Conservation (phyloP, 23 tunicate genomes). For the Halocynthia aurantium region DNA sequence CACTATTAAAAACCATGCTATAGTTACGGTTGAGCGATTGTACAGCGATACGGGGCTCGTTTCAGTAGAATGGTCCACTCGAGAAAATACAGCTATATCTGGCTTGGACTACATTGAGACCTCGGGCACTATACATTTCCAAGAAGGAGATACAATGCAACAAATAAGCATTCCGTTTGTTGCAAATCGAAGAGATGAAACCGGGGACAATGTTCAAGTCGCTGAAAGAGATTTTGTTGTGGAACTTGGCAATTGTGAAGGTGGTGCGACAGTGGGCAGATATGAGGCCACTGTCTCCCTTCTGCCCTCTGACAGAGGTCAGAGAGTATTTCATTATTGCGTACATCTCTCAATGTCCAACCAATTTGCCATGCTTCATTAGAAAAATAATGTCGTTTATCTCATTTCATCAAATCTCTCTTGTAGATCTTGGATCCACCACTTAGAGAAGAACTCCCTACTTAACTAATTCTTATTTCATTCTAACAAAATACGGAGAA, state of each 20-base stretch:
- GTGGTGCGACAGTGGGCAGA: constrained; percentile 52
- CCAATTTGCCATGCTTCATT: too few species aligned
- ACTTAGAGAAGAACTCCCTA: too few species aligned
- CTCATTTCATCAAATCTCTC: too few species aligned
- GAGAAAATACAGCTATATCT: constrained; percentile 75
- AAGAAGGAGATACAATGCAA: constrained; percentile 55
- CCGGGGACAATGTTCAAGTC: neutral
- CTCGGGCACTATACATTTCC: constrained; percentile 30
- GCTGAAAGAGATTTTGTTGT: constrained; percentile 48
- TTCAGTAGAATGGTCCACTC: constrained; percentile 66
- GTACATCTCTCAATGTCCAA: too few species aligned
- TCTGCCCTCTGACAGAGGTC: too few species aligned
- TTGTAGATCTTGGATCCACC: too few species aligned
- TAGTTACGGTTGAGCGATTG: constrained; percentile 47
- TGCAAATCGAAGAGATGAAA: neutral
- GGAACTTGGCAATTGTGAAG: constrained; percentile 64
- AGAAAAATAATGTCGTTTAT: too few species aligned
- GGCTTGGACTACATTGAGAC: constrained; percentile 66
- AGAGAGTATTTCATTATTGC: too few species aligned
- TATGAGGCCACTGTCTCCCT: constrained; percentile 57
- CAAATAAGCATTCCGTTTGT: constrained; percentile 30
- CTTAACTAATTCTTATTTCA: too few species aligned
- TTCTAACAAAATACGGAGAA: too few species aligned
- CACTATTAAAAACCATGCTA: constrained; percentile 24
- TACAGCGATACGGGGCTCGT: constrained; percentile 35